Conservation (phyloP, 2,888 invertebrate species). For the Tineola bisselliella region DNA sequence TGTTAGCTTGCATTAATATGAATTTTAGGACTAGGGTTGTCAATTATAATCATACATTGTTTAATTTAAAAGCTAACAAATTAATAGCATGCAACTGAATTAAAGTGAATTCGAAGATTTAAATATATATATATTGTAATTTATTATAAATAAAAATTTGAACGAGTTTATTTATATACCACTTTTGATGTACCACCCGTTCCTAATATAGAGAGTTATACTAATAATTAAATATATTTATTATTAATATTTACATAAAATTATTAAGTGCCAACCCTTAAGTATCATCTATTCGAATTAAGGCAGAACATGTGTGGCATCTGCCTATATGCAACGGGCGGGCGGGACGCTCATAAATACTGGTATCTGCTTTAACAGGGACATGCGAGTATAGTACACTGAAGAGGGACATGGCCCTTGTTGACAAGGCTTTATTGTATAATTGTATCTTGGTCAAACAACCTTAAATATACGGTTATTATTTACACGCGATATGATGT, state of each 20-base stretch:
- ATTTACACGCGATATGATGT: background rate
- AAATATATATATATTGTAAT: too few species aligned
- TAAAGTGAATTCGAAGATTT: too few species aligned
- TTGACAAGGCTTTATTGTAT: slow-evolving; percentile 39
- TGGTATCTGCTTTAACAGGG: slow-evolving; percentile 52
- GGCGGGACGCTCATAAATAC: slow-evolving; percentile 47
- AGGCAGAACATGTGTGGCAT: slow-evolving; percentile 60
- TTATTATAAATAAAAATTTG: too few species aligned
- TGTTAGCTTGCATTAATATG: slow-evolving; percentile 58
- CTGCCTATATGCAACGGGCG: slow-evolving; percentile 44
- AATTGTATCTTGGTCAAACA: slow-evolving; percentile 21
- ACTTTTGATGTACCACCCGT: too few species aligned
- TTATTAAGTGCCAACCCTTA: slow-evolving; percentile 30
- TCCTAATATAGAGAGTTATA: background rate
- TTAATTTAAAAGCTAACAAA: too few species aligned
- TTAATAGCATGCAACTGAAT: too few species aligned
- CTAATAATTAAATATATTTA: background rate
- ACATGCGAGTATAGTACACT: slow-evolving; percentile 34
- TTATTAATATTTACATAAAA: background rate
- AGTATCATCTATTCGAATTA: slow-evolving; percentile 60
- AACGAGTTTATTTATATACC: too few species aligned
- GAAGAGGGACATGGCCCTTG: slow-evolving; percentile 17
- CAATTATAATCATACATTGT: too few species aligned
- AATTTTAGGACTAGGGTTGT: slow-evolving; percentile 52
- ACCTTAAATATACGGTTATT: background rate